Evolutionary conservation across 2,888 invertebrate species (phyloP), one percentile per base, ranked within the genome.

Genomic region (Himalopsyche anomala): DNA sequence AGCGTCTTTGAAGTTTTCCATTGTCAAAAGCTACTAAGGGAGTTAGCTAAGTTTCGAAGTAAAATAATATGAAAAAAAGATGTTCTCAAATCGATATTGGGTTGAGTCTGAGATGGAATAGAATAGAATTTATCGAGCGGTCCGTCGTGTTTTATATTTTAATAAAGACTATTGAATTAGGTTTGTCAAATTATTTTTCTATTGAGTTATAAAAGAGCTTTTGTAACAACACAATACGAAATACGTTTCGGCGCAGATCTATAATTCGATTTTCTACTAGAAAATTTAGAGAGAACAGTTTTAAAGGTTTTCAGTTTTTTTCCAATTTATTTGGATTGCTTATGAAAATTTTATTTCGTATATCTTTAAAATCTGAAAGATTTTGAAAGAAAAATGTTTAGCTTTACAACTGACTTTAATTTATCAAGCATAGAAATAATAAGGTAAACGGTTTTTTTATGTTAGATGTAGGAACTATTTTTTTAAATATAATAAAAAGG

Each of bases 151-250:
- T n/a, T 56, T 28, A 19, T 28, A 28, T 19, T 62, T 62, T 19
- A 62, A 62, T 62, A 62, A 28, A 62, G 19, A 62, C 19, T 62
- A 62, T 62, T 62, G 62, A 62, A 62, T 62, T 62, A 62, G 62
- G 62, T 6, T 2, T 19, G 62, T 8, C 9, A 62, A 62, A 62
- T 62, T 5, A 19, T 62, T 62, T 62, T 62, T 62, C 8, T 19
- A 19, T 62, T n/a, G 19, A 5, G 19, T 62, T 19, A 19, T 4
- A 62, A 62, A 8, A 28, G 8, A 62, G 19, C 11, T 62, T 62
- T 62, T 11, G 11, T 9, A 19, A 19, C n/a, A 56, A n/a, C 19
- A n/a, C 17, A 62, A 62, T 19, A 62, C 19, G 62, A 62, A 19
- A 62, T 62, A 62, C 2, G 11, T 19, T 19, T 62, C 28, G 19